Evolutionary conservation across 1,140 invertebrate species (phyloP), one percentile per base, ranked within the genome.

Genomic region (Artemia franciscana): DNA sequence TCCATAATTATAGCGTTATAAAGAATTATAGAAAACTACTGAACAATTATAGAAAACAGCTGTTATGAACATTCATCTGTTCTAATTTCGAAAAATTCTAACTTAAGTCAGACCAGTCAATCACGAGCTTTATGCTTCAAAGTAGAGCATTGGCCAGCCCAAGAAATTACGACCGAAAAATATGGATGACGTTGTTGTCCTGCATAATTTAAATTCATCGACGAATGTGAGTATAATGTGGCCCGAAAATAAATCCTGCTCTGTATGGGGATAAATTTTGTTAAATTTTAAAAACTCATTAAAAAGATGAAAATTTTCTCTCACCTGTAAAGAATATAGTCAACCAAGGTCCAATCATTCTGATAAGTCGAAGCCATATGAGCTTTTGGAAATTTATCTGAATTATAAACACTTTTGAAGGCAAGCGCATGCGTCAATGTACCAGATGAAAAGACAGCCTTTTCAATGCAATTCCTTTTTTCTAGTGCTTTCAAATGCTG

Each of bases 301-400:
- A 60, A 26, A 58, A 72, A n/a, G n/a, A n/a, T n/a, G n/a, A n/a
- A n/a, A n/a, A n/a, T n/a, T n/a, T n/a, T n/a, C n/a, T n/a, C 64
- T 26, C 75, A 79, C 74, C 78, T 82, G 66, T 82, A 84, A 69
- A 86, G 84, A 64, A 89, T 85, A 68, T 88, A 88, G 73, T 88
- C 86, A 0, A 88, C 86, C 0, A 81, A 84, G 5, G 84, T 73
- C 86, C 86, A 88, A n/a, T 73, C 64, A 56, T 83, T 73, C 67
- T 88, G 86, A 72, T 78, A 78, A 0, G 86, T 86, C 2, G 85
- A 84, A 0, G 78, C 85, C 66, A 82, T 80, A 5, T 62, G 64
- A 3, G 66, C 74, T 66, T 68, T 64, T 26, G 61, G 23, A 23
- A 66, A 60, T 5, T 67, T 59, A 15, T 63, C 62, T 21, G 65